Conservation (phyloP, 2,888 invertebrate species). For the Sicus ferrugineus region DNA sequence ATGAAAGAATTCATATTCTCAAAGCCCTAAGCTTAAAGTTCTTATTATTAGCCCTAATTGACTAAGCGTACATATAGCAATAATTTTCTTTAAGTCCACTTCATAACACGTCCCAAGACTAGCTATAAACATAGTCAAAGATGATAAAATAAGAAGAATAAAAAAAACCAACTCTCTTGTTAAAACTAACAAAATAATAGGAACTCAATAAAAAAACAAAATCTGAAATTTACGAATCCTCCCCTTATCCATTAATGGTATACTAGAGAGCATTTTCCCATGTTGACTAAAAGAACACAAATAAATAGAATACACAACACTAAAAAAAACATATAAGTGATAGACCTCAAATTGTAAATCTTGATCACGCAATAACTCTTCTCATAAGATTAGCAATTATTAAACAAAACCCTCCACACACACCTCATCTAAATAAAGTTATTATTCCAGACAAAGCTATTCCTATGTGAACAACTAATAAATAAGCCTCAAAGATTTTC, state of each 20-base stretch:
- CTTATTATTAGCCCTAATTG: conserved; percentile 79
- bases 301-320: conserved; percentile 71
- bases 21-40: conserved; percentile 68
- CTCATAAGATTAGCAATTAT: too few relatives aligned
- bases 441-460: too few relatives aligned
- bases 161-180: conserved; percentile 64
- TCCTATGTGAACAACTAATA: too few relatives aligned
- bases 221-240: conserved; percentile 64
- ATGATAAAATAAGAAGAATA: conserved; percentile 62
- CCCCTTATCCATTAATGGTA: conserved; percentile 65
- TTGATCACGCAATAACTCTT: conserved; percentile 68
- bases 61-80: conserved; percentile 79
- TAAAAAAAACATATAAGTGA: conserved; percentile 71
- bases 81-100: conserved; percentile 78
- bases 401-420: too few relatives aligned
- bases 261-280: conserved; percentile 67
- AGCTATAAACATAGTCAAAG: conserved; percentile 70
- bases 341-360: conserved; percentile 67
- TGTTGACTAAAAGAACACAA: conserved; percentile 73
- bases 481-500: too few relatives aligned
- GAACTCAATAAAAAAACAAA: conserved; percentile 71
- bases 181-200: conserved; percentile 71
- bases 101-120: conserved; percentile 71
- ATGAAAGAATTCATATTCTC: conserved; percentile 74
- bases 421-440: too few relatives aligned